Base-by-base conservation (phyloP, 2,888 invertebrate species). In the Phortica okadai region DNA sequence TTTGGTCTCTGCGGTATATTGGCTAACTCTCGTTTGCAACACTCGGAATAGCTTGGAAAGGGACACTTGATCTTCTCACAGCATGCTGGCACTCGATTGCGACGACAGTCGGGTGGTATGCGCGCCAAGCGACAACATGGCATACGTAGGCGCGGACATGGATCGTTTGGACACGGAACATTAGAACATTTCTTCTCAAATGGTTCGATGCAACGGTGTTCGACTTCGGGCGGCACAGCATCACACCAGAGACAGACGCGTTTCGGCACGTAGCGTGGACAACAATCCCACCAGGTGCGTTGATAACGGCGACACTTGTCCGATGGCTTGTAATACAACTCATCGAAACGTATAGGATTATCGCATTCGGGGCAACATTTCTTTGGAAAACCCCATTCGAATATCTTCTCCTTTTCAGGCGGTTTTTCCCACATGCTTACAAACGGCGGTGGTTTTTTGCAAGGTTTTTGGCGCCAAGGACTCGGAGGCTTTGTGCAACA, bases 201-300 rank as follows among this genome's bases (percentile, higher is more conserved):
- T 21, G 62, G 62, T 6, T 1, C 8, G 4, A 21, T n/a, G 62
- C 80, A 79, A 10, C 54, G 6, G 11, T 59, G 41, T 33, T 33
- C 5, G 7, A 10, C 41, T 59, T 76, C 84, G 5, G 87, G 84
- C 1, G 77, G 77, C 1, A 79, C 10, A 10, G 81, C 76, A 14
- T 84, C 80, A 21, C 78, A 82, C 73, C 72, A 77, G n/a, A 73
- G 78, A 44, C 80, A 80, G 1, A 76, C 72, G 0, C 76, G 79
- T 67, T 80, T 80, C 3, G 80, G 81, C 42, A 83, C 74, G 67
- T 79, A 73, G 0, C 75, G 45, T 6, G 85, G 83, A 50, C 77
- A 77, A n/a, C 85, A 85, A 7, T 85, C 86, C 79, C 82, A 82
- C 85, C 85, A 85, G 21, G 85, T 85, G 44, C 87, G 81, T 73